Evolutionary conservation across 1,140 invertebrate genomes (phyloP).

Genomic region (Caenorhabditis brenneri): DNA sequence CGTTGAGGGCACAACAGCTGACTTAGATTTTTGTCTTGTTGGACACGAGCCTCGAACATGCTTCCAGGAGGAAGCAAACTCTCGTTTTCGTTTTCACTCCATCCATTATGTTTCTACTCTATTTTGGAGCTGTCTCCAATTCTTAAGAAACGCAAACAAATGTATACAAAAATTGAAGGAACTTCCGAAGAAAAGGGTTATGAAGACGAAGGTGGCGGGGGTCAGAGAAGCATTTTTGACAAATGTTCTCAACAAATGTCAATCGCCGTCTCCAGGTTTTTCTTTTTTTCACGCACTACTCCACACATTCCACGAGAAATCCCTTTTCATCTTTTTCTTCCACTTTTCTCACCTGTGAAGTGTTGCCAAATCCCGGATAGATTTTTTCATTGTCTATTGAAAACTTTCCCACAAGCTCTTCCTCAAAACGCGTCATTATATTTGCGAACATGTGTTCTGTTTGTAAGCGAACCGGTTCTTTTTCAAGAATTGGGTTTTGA

Average conservation of each 20-base stretch:
- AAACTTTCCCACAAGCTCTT: neutral
- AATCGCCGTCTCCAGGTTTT: neutral
- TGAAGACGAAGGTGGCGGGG: neutral
- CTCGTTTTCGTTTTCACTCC: neutral
- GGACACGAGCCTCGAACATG: constrained; percentile 6
- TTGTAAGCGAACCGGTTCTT: constrained; percentile 1
- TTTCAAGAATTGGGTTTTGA: neutral
- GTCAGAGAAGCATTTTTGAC: constrained; percentile 40
- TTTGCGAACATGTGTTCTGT: constrained; percentile 23
- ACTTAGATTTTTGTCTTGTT: neutral
- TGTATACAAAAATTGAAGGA: constrained; percentile 27
- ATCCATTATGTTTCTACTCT: neutral
- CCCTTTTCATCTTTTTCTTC: neutral
- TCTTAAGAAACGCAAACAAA: neutral
- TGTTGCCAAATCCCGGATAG: neutral
- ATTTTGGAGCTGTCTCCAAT: neutral
- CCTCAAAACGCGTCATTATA: constrained; percentile 4
- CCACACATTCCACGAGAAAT: neutral
- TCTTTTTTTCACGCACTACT: constrained; percentile 25
- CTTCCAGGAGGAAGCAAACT: neutral
- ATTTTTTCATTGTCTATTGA: neutral
- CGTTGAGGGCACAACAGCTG: neutral
- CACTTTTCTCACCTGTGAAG: constrained; percentile 21
- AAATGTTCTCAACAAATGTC: constrained; percentile 41
- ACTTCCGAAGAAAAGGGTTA: neutral